Conservation (phyloP, 2,797 vertebrate species). For the Monodelphis domestica region DNA sequence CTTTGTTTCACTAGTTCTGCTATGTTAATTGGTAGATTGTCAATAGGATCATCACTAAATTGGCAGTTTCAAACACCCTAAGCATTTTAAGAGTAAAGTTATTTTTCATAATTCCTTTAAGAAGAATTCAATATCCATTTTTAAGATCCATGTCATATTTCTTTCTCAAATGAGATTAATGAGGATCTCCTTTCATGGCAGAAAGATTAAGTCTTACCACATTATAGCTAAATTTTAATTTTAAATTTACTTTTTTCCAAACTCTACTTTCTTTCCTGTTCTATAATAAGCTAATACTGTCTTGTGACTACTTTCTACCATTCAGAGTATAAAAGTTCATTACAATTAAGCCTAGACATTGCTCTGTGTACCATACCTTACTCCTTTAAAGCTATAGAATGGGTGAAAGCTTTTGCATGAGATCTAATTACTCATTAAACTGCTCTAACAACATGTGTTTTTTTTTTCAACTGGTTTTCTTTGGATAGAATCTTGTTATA, state of each 20-base stretch:
- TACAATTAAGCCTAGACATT: neutral
- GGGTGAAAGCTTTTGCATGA: neutral
- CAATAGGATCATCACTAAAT: neutral
- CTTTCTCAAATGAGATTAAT: neutral
- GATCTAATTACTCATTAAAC: neutral
- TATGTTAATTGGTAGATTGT: neutral
- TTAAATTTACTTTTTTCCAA: neutral
- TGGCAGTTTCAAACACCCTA: neutral
- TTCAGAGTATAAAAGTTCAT: neutral
- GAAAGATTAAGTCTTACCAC: neutral
- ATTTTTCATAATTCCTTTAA: neutral
- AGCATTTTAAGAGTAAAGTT: neutral
- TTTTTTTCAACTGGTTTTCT: neutral
- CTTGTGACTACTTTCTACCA: neutral
- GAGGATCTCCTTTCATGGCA: neutral
- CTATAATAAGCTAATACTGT: neutral
- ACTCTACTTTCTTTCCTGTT: fast-evolving
- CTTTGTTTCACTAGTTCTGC: neutral
- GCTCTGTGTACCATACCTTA: neutral
- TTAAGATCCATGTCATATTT: neutral
- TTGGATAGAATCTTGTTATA: fast-evolving
- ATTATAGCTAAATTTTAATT: neutral
- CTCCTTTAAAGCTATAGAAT: neutral
- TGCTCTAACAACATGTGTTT: neutral
- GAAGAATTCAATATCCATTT: neutral